These are phyloP conservation scores for Phylloscopus whistleri DNA, from an alignment of 2,113 vertebrate species.

Conservation along the genomic window DNA sequence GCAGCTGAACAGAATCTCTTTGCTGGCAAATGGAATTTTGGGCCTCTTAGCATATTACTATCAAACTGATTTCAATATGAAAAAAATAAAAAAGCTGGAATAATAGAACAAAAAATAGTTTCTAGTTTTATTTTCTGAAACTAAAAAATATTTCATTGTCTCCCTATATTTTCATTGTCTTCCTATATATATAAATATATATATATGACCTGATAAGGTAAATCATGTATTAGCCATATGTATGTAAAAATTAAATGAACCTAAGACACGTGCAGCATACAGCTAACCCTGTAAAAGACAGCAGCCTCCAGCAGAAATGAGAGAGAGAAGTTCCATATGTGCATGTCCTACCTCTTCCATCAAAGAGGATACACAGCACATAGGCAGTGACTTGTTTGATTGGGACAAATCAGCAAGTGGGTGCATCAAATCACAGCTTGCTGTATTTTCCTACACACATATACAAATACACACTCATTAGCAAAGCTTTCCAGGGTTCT, in stretches of 20 bases:
- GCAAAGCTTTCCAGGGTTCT: neutral
- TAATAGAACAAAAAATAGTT: neutral
- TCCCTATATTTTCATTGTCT: neutral
- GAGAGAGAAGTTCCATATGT: neutral
- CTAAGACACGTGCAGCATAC: neutral
- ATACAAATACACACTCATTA: neutral
- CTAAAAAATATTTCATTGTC: neutral
- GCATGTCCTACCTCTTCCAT: neutral
- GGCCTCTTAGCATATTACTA: neutral
- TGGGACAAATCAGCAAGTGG: neutral
- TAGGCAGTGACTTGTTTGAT: neutral
- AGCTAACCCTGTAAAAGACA: neutral
- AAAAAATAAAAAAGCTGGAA: neutral
- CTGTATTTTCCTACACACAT: neutral
- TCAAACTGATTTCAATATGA: neutral
- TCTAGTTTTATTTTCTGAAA: neutral
- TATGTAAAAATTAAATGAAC: neutral
- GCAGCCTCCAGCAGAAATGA: neutral
- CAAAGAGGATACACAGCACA: neutral
- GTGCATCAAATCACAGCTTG: neutral
- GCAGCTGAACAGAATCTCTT: neutral
- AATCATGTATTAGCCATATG: neutral
- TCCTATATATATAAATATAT: neutral
- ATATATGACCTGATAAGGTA: neutral
- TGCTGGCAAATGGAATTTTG: neutral